Percentiles rank a stretch among this genome's conserved stretches.
Evolutionary conservation across 2,888 invertebrate genomes (phyloP).

Genomic region (Acanthosepion lycidas): DNA sequence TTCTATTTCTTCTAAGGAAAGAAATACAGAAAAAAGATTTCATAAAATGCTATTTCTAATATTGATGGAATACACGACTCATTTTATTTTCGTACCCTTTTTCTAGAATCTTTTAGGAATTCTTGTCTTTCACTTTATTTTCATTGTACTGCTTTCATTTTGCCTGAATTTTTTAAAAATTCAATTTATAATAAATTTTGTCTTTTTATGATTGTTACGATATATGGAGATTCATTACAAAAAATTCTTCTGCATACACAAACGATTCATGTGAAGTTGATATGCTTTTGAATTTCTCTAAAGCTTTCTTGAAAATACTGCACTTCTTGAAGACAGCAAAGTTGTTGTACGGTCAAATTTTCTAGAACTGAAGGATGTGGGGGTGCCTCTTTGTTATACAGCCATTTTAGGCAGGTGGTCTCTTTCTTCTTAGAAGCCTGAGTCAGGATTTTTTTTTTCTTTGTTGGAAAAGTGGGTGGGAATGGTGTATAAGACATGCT

Average conservation of each 20-base stretch:
- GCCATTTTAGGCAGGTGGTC: no score
- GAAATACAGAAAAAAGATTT: neutral
- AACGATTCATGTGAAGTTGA: neutral
- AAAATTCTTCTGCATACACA: neutral
- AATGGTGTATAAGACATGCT: neutral
- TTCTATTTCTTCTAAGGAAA: neutral
- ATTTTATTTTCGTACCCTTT: neutral
- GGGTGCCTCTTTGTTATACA: no score
- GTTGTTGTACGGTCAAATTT: neutral
- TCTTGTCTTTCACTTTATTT: neutral
- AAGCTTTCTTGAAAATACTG: conserved; percentile 20
- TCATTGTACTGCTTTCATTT: neutral
- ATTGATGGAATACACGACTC: neutral
- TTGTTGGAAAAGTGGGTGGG: neutral
- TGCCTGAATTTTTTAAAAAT: neutral
- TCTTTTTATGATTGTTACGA: neutral
- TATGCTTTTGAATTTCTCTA: neutral
- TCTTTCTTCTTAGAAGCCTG: no score
- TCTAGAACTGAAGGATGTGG: neutral
- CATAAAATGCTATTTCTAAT: conserved; percentile 8
- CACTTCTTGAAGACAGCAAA: neutral
- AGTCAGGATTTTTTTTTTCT: neutral
- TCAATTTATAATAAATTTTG: neutral
- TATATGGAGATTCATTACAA: neutral
- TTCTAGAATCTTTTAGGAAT: conserved; percentile 6